phyloP scores from a whole-genome alignment of 1,140 invertebrate species.

The Dendrolimus kikuchii region DNA sequence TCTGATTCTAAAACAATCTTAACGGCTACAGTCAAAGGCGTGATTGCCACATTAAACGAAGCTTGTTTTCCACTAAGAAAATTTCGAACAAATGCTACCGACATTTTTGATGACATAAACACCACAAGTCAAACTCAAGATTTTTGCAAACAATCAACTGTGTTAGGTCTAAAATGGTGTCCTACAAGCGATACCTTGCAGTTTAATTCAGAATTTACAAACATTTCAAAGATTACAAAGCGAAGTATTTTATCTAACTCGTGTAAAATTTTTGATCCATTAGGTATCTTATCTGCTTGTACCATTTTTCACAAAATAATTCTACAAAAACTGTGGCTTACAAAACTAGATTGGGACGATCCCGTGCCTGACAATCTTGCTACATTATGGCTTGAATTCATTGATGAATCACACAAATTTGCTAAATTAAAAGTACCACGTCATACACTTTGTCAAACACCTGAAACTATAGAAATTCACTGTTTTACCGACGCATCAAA shows the following conservation, averaged over 20 bases:
- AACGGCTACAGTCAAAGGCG: no score
- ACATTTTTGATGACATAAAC: constrained; percentile 1
- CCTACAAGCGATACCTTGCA: constrained; percentile 7
- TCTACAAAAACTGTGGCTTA: neutral
- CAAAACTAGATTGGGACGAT: constrained; percentile 3
- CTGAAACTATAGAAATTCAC: neutral
- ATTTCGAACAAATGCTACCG: constrained; percentile 4
- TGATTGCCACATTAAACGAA: constrained; percentile 1
- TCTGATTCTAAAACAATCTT: no score
- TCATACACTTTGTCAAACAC: neutral
- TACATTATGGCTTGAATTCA: neutral
- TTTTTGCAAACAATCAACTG: constrained; percentile 1
- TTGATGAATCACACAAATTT: neutral
- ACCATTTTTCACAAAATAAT: constrained; percentile 3
- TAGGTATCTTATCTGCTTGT: constrained; percentile 1
- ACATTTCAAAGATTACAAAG: constrained; percentile 6
- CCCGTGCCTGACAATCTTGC: neutral
- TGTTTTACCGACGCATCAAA: constrained; percentile 2
- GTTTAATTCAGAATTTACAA: constrained; percentile 6
- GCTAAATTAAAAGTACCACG: no score
- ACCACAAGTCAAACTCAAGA: neutral
- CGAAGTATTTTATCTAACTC: constrained; percentile 5
- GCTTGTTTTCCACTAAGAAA: constrained; percentile 5
- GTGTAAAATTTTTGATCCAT: constrained; percentile 4
- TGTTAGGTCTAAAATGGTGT: constrained; percentile 6